Percentiles rank a stretch among this genome's conserved stretches.
Conservation (phyloP, 1,140 invertebrate species). For the Rhyzopertha dominica region DNA sequence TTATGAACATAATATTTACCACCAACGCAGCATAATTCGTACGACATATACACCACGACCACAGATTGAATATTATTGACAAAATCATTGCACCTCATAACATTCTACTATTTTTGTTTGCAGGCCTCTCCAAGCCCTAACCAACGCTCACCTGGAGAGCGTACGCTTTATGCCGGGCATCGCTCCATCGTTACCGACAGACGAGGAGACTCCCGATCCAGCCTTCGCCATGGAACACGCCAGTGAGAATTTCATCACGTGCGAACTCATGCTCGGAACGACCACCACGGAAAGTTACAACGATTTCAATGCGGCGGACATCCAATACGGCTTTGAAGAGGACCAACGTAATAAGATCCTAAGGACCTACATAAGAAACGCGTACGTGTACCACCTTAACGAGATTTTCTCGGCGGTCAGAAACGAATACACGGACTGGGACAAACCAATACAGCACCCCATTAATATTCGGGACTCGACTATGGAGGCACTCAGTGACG, state of each 20-base stretch:
- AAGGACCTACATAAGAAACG: constrained; percentile 80
- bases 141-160: constrained; percentile 59
- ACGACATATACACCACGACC: no score
- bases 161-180: constrained; percentile 55
- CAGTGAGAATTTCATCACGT: constrained; percentile 64
- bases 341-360: constrained; percentile 67
- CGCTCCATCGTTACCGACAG: constrained; percentile 62
- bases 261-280: constrained; percentile 63
- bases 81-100: no score
- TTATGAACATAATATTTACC: no score
- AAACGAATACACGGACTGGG: constrained; percentile 93
- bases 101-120: no score
- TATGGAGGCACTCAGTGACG: constrained; percentile 83
- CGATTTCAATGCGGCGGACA: constrained; percentile 69
- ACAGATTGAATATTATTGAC: no score
- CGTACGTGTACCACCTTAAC: constrained; percentile 82
- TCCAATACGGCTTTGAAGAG: constrained; percentile 72
- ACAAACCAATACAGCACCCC: constrained; percentile 76
- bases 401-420: constrained; percentile 87
- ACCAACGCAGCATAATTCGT: no score
- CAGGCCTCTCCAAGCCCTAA: constrained; percentile 57
- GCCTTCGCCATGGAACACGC: constrained; percentile 59
- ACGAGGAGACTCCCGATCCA: constrained; percentile 55
- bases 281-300: constrained; percentile 70
- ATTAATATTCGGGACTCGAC: constrained; percentile 80